Base-by-base conservation (phyloP, 35 echinoderm and acorn worm species). In the Apostichopus californicus region DNA sequence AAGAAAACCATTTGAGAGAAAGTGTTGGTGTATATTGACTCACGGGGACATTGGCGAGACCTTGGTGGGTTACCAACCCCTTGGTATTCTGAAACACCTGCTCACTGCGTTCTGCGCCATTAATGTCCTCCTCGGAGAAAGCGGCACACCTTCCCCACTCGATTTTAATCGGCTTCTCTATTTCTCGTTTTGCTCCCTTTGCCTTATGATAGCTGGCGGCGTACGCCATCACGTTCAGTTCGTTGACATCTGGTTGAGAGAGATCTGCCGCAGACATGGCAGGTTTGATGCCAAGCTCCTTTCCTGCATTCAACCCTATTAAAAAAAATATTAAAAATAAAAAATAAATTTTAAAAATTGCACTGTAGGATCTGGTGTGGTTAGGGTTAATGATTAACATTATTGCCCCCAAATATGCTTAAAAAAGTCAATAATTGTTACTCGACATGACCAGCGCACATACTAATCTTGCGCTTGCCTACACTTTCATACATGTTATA, bases 201-300 rank as follows among this genome's bases (percentile, higher is more conserved):
- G 94, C 84, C 66, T 92, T 81, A 22, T 92, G 95, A 89, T 92
- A 95, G 55, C 93, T 70, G 9, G 97, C 95, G 56, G 95, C 95
- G 58, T 95, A 96, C 0, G 97, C 92, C 97, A 99, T 99, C 20
- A 99, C 95, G 17, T 70, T 73, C 8, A 99, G 95, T 56, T 99
- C 97, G 56, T 99, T 95, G 13, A 99, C 97, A 64, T 92, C 88
- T 17, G 97, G 97, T 11, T 93, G 91, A 52, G 93, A 91, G n/a
- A 99, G 86, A 57, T 99, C 93, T 8, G 83, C 56, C 0, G 93
- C 97, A 22, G 87, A 96, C 56, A 99, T 55, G 54, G 81, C 87
- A 0, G 95, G 91, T 8, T 93, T 86, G 6, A 96, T 60, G 20
- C 92, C 94, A 10, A 99, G 24, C 57, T 87, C 94, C 6, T 92